phyloP scores from a whole-genome alignment of 2,113 vertebrate genomes.

The Harpagus bidentatus region DNA sequence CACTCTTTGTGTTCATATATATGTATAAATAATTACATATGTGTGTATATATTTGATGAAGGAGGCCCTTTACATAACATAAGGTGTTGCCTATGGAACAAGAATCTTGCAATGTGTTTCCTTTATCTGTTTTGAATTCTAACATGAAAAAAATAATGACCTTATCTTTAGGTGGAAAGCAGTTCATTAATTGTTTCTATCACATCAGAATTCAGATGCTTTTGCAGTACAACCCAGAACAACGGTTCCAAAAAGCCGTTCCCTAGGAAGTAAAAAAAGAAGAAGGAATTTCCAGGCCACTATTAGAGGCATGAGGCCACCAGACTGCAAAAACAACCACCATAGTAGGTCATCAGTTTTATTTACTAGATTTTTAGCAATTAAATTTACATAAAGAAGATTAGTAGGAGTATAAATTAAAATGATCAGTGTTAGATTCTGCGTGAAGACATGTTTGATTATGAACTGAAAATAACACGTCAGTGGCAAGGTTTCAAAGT shows the following conservation, averaged over 20 bases:
- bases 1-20: not conserved
- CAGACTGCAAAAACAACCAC: not conserved
- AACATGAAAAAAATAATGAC: not conserved
- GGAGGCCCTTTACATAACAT: accelerated
- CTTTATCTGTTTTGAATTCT: not conserved
- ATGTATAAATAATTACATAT: not conserved
- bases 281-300: not conserved
- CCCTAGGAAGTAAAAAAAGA: not conserved
- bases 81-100: not conserved
- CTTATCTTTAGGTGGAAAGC: not conserved
- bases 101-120: not conserved
- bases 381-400: not conserved
- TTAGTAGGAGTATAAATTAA: not conserved
- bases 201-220: not conserved
- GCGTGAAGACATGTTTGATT: not conserved
- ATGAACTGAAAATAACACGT: not conserved
- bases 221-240: not conserved
- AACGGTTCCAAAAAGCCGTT: not conserved
- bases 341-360: not conserved
- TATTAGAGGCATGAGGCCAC: not conserved
- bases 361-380: not conserved
- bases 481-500: not conserved
- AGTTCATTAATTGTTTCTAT: not conserved
- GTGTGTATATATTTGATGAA: not conserved
- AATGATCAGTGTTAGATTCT: not conserved